Evolutionary conservation across 2,888 invertebrate genomes (phyloP), one percentile per base, ranked within the genome.

Genomic region (Plutella xylostella): DNA sequence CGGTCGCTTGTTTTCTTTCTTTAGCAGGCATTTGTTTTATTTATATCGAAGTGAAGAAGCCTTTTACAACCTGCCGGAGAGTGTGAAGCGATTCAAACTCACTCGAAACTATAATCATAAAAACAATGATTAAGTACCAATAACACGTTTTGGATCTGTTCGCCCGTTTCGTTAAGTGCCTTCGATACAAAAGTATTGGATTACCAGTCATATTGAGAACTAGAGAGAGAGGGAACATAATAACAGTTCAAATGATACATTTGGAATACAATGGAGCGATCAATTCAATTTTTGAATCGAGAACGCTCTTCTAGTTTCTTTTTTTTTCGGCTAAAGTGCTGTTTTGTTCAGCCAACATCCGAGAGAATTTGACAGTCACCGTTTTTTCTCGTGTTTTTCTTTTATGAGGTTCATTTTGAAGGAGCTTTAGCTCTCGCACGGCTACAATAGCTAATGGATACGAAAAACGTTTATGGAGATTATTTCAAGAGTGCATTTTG

Each of bases 251-350:
- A 83, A 83, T 83, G 83, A 83, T 83, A 83, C 83, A 82, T 83
- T 83, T 78, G 70, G 80, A 82, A 83, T 80, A 83, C 83, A 83
- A 83, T 83, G 80, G 83, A 71, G 70, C 82, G 83, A 83, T 83
- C 83, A 82, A 83, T 83, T 82, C 82, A 80, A 83, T 82, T 82
- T 82, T 80, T 80, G 83, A 83, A 82, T 82, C 79, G 82, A 82
- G 80, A 79, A 79, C 79, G 80, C 77, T 83, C 79, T 75, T 73
- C 78, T 79, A 76, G 73, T 74, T 74, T 68, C 71, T 42, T 69
- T 68, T 74, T 76, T 71, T 60, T 54, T 52, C 68, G 63, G 71
- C 78, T 79, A 82, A 80, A 83, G 83, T 83, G 83, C 80, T 83
- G 83, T 83, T 83, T 83, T 83, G 83, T 83, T 80, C 80, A 72